A percentile compares a stretch with the other conserved stretches of the same genome.
phyloP scores from a whole-genome alignment of 2,113 vertebrate genomes.

The Numida meleagris region DNA sequence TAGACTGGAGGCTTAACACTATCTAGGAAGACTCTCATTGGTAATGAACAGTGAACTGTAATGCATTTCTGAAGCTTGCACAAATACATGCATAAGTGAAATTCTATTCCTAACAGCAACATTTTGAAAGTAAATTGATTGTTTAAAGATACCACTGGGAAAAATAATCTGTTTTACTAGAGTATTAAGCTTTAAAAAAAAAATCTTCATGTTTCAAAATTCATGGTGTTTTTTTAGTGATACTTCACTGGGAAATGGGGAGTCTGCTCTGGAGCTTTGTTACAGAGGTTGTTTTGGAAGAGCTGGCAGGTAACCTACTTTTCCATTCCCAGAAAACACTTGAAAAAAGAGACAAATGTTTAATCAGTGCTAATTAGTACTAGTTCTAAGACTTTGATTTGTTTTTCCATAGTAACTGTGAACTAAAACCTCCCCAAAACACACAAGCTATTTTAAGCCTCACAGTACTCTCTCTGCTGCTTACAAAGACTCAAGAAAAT shows the following conservation, averaged over 20 bases:
- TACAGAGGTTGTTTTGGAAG: background rate
- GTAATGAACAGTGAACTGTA: background rate
- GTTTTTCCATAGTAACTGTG: background rate
- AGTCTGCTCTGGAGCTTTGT: background rate
- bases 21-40: background rate
- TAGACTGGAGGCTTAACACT: background rate
- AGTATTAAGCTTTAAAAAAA: conserved; percentile 17
- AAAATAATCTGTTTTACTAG: conserved; percentile 60
- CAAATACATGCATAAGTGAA: background rate
- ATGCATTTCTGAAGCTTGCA: background rate
- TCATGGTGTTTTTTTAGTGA: background rate
- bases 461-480: background rate
- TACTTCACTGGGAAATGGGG: background rate
- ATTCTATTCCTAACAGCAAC: conserved; percentile 2
- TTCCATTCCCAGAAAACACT: background rate
- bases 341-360: background rate
- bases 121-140: conserved; percentile 41
- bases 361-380: background rate
- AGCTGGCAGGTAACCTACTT: conserved; percentile 8
- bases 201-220: background rate
- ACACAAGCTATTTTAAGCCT: background rate
- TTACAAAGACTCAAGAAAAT: background rate
- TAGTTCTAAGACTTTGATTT: background rate
- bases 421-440: background rate
- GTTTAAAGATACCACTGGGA: conserved; percentile 54